Percentiles rank a stretch among this genome's conserved stretches.
These are phyloP conservation scores for Micoletzkya japonica DNA, from an alignment of 2,888 invertebrate genomes.

Conservation along the genomic window DNA sequence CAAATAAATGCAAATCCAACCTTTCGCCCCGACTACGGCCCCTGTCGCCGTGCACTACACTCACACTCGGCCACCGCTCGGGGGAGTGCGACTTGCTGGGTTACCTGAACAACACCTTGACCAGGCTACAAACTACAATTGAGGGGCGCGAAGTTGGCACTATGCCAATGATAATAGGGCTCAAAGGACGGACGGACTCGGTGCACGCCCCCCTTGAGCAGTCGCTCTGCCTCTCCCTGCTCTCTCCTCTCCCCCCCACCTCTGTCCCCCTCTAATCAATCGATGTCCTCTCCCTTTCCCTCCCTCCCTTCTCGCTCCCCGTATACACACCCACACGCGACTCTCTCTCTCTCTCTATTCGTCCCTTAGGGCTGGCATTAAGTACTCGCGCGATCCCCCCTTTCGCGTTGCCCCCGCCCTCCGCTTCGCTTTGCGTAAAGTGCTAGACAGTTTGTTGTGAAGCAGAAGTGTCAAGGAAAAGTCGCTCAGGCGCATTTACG, in stretches of 20 bases:
- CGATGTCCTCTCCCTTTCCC: neutral
- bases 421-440: neutral
- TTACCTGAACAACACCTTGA: neutral
- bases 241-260: neutral
- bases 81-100: neutral
- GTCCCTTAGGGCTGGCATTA: slow-evolving; percentile 6
- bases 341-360: slow-evolving; percentile 5
- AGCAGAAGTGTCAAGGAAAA: too few relatives aligned
- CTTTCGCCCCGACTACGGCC: too few relatives aligned
- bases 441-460: too few relatives aligned
- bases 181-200: neutral
- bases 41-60: too few relatives aligned
- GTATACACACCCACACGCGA: slow-evolving; percentile 3
- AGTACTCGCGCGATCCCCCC: neutral
- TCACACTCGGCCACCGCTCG: too few relatives aligned
- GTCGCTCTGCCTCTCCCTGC: slow-evolving; percentile 26
- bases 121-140: neutral
- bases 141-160: neutral
- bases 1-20: too few relatives aligned
- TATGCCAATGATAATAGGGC: neutral
- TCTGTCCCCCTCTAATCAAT: too few relatives aligned
- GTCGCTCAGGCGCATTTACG: too few relatives aligned
- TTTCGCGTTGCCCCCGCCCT: neutral
- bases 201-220: neutral
- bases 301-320: slow-evolving; percentile 9